Conservation (phyloP, 2,888 invertebrate genomes). For the Pycnomerus fuliginosus region DNA sequence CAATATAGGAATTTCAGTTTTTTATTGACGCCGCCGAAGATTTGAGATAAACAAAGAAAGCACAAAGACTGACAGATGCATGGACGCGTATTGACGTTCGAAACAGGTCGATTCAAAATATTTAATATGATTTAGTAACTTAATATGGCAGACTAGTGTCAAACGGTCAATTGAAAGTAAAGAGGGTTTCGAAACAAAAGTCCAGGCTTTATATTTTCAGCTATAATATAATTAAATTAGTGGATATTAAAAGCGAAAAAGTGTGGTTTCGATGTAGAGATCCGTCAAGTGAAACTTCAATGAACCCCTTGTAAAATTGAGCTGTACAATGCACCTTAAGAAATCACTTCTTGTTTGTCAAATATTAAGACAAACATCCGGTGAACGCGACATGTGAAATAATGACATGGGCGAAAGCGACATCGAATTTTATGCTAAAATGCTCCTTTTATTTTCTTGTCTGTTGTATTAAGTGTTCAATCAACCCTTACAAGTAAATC, state of each 20-base stretch:
- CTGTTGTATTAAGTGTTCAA: no score
- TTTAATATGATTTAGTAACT: constrained; percentile 22
- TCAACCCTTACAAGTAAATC: no score
- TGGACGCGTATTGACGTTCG: constrained; percentile 15
- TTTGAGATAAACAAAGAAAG: no score
- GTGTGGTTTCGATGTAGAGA: no score
- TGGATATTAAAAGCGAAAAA: no score
- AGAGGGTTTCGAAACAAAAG: constrained; percentile 15
- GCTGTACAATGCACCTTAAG: constrained; percentile 23
- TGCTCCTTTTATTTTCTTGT: constrained; percentile 12
- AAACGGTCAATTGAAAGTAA: constrained; percentile 21
- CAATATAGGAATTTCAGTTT: no score
- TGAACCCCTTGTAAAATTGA: no score
- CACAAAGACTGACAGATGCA: constrained; percentile 15
- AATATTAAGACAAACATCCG: constrained; percentile 27
- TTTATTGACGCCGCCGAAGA: no score
- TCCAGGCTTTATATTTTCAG: constrained; percentile 11
- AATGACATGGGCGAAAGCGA: constrained; percentile 5
- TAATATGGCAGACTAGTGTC: constrained; percentile 21
- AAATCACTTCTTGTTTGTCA: constrained; percentile 28
- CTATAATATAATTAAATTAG: no score
- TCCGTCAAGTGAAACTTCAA: no score
- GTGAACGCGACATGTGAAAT: constrained; percentile 17
- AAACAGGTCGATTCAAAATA: constrained; percentile 20
- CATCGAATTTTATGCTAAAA: constrained; percentile 7